Evolutionary conservation across 2,113 vertebrate species (phyloP).

Genomic region (Rafetus swinhoei): DNA sequence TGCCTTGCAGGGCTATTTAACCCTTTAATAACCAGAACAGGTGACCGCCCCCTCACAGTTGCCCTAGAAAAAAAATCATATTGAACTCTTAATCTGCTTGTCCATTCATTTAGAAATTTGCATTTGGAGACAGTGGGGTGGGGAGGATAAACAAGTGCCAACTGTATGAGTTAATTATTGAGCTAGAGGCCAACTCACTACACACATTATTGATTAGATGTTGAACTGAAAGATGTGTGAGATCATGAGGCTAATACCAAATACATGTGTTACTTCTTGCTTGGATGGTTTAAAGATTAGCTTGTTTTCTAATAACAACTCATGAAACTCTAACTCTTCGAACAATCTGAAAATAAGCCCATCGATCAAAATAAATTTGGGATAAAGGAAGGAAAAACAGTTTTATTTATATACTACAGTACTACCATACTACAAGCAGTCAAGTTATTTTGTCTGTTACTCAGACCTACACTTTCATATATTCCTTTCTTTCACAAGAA

Average conservation of each 20-base stretch:
- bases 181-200: slow-evolving; percentile 6
- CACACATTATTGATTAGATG: slow-evolving; percentile 9
- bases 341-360: slow-evolving; percentile 15
- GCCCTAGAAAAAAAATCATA: background rate
- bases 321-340: slow-evolving; percentile 19
- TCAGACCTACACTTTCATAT: slow-evolving; percentile 9
- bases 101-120: background rate
- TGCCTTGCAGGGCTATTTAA: too few species aligned
- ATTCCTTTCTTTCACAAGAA: slow-evolving; percentile 48
- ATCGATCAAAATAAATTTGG: slow-evolving; percentile 7
- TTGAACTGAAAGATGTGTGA: slow-evolving; percentile 22
- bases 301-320: slow-evolving; percentile 12
- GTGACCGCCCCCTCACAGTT: background rate
- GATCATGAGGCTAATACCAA: slow-evolving; percentile 8
- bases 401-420: background rate
- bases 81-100: too few species aligned
- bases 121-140: background rate
- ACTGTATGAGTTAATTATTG: slow-evolving; percentile 35
- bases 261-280: slow-evolving; percentile 40
- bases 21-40: too few species aligned
- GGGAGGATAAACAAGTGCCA: slow-evolving; percentile 14
- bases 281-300: slow-evolving; percentile 36
- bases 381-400: background rate
- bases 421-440: background rate
- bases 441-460: slow-evolving; percentile 14